A percentile compares a stretch with the other conserved stretches of the same genome.
Conservation (phyloP, 1,140 invertebrate species). For the Paraescarpia echinospica region DNA sequence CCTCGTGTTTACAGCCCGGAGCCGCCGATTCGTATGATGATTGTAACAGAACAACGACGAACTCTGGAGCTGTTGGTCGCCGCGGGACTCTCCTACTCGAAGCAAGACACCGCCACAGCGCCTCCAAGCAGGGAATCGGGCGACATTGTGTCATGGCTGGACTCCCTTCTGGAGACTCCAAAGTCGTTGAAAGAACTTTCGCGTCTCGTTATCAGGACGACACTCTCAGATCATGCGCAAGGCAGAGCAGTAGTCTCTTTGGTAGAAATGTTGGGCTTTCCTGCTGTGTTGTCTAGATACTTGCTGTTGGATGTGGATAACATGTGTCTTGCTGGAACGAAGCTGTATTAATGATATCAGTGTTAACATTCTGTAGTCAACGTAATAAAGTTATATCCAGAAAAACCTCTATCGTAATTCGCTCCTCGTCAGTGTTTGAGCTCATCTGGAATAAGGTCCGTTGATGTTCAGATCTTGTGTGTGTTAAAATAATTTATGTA, state of each 20-base stretch:
- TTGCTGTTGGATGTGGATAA: background rate
- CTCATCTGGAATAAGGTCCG: too few relatives aligned
- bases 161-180: background rate
- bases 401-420: background rate
- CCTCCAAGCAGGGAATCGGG: background rate
- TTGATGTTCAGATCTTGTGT: too few relatives aligned
- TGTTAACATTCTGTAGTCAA: background rate
- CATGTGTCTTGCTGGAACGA: background rate
- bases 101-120: background rate
- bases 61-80: background rate
- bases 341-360: background rate
- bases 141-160: background rate
- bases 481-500: too few relatives aligned
- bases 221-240: background rate
- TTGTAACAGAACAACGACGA: background rate
- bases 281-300: background rate
- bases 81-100: background rate
- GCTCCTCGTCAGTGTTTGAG: too few relatives aligned
- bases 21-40: background rate
- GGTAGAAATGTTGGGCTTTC: background rate
- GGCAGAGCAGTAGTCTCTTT: background rate
- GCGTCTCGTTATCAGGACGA: background rate
- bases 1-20: background rate
- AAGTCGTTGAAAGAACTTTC: background rate
- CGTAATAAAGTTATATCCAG: background rate